Percentiles rank a stretch among this genome's conserved stretches.
phyloP scores from a whole-genome alignment of 92 coral and sea anemone genomes.

The Palythoa caribaeorum region DNA sequence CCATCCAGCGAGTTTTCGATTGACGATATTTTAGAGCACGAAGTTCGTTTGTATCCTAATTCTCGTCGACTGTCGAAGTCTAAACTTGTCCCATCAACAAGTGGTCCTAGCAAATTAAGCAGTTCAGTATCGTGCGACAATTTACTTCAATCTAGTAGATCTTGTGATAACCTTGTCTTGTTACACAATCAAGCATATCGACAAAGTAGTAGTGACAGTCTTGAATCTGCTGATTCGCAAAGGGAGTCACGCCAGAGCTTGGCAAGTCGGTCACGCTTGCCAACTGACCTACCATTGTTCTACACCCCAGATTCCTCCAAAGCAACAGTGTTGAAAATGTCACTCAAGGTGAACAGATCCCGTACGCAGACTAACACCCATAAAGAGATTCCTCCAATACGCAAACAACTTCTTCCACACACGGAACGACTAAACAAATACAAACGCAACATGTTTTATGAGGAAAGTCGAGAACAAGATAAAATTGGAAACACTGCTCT shows the following conservation, averaged over 20 bases:
- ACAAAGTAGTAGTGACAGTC: conserved; percentile 32
- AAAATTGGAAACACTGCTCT: not conserved
- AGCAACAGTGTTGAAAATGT: conserved; percentile 19
- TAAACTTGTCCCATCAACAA: conserved; percentile 23
- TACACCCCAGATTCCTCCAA: conserved; percentile 57
- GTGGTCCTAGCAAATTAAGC: conserved; percentile 27
- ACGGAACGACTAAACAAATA: conserved; percentile 37
- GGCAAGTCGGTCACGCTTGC: conserved; percentile 45
- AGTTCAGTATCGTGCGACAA: conserved; percentile 15
- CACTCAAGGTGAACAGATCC: not conserved
- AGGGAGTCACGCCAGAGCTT: conserved; percentile 11
- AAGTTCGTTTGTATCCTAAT: not conserved
- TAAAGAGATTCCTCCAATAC: conserved; percentile 22
- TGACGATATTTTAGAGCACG: conserved; percentile 16
- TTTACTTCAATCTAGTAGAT: not conserved
- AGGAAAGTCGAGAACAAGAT: conserved; percentile 35
- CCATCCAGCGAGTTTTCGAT: not conserved
- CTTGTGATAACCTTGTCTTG: conserved; percentile 25
- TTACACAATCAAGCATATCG: conserved; percentile 1
- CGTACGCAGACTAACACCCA: not conserved
- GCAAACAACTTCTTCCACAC: conserved; percentile 38
- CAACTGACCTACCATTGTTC: conserved; percentile 64
- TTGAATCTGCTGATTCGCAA: conserved; percentile 8
- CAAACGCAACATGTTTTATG: conserved; percentile 34
- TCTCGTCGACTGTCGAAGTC: conserved; percentile 4